Base-by-base conservation (phyloP, 2,888 invertebrate species). In the Sipha maydis region DNA sequence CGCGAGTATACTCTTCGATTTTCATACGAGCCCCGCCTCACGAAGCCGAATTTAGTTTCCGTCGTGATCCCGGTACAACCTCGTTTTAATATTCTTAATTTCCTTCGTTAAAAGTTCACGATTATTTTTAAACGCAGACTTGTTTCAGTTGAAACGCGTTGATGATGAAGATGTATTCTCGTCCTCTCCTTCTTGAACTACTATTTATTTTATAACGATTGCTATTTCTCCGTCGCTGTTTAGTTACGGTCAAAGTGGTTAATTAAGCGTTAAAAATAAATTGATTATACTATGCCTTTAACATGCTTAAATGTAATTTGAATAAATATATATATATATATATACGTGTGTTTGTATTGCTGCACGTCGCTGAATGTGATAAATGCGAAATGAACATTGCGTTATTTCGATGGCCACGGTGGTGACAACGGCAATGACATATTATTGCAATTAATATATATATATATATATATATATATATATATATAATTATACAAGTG, bases 191-290 rank as follows among this genome's bases (percentile, higher is more conserved):
- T 17, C 54, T 54, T 2, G 9, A 8, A 14, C 48, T 41, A 48
- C 48, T 11, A 0, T 14, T 4, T 56, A 78, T n/a, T 54, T 69
- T 54, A 31, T 28, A 77, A 61, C 48, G 85, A 77, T 79, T 71
- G 80, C 38, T 73, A 28, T 86, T 38, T 79, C 54, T 8, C 77
- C 25, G 56, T 38, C 56, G 75, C 34, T 21, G n/a, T 38, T 54
- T 54, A 38, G 79, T 80, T 73, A 79, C 86, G 80, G 86, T 86
- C 79, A 86, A 73, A 79, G 86, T 79, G 86, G 86, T 86, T 34
- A 80, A 71, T 86, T 73, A 56, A 79, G 79, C 86, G 79, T 73
- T 38, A 14, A 28, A 38, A 73, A 86, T 79, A 38, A 85, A 85
- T 78, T 54, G 78, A 85, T 79, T 79, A 71, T 76, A 21, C 41